phyloP scores from a whole-genome alignment of 2,113 vertebrate species.

The Thunnus maccoyii region DNA sequence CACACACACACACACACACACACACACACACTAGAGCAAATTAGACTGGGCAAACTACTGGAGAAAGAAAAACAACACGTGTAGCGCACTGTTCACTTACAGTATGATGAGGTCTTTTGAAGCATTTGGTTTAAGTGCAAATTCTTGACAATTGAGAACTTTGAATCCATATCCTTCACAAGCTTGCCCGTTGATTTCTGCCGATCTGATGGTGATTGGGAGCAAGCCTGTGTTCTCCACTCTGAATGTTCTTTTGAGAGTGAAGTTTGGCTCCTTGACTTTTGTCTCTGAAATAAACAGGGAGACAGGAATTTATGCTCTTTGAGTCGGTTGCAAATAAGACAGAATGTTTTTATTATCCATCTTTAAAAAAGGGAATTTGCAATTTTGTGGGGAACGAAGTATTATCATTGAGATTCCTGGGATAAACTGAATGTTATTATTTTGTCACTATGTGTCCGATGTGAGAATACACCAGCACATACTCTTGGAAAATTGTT shows the following conservation, averaged over 20 bases:
- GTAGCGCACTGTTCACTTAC: conserved; percentile 84
- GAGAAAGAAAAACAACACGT: neutral
- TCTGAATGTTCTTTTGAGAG: conserved; percentile 93
- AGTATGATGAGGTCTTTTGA: conserved; percentile 97
- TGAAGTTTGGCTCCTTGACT: conserved; percentile 95
- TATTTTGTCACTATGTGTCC: too few relatives aligned
- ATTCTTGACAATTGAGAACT: conserved; percentile 96
- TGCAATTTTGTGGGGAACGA: too few relatives aligned
- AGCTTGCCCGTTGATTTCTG: conserved; percentile 93
- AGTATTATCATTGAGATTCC: too few relatives aligned
- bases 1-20: conserved; percentile 31
- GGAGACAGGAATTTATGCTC: too few relatives aligned
- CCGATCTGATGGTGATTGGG: conserved; percentile 89
- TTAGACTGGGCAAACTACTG: neutral
- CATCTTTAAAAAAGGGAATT: too few relatives aligned
- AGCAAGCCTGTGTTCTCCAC: conserved; percentile 96
- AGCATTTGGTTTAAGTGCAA: conserved; percentile 94
- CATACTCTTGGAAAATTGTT: too few relatives aligned
- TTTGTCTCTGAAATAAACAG: conserved; percentile 86
- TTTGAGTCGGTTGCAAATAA: too few relatives aligned
- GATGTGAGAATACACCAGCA: too few relatives aligned
- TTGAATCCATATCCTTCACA: conserved; percentile 99
- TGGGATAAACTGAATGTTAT: too few relatives aligned
- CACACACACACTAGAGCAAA: neutral
- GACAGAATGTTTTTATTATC: too few relatives aligned